Evolutionary conservation across 2,888 invertebrate species (phyloP).

Genomic region (Lissonota sp.): DNA sequence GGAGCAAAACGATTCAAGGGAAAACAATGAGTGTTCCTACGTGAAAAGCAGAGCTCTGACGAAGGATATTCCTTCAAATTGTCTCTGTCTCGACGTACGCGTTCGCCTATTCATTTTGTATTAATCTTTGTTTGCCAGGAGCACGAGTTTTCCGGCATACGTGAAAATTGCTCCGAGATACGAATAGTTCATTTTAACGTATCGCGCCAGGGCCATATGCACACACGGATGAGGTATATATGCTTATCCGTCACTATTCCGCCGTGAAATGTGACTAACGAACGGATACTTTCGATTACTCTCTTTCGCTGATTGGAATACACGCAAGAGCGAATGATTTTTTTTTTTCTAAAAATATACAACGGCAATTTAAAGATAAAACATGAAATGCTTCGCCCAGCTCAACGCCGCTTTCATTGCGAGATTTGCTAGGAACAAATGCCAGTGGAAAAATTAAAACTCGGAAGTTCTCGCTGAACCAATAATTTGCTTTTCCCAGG

Average conservation of each 20-base stretch:
- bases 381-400: no score
- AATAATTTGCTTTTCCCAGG: no score
- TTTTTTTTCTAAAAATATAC: no score
- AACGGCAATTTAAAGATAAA: no score
- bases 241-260: neutral
- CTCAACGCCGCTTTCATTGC: no score
- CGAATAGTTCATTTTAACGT: neutral
- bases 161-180: neutral
- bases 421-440: no score
- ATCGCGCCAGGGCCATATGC: neutral
- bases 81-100: neutral
- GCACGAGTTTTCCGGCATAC: neutral
- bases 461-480: no score
- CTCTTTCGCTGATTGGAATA: no score
- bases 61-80: constrained; percentile 45
- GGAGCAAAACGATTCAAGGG: constrained; percentile 30
- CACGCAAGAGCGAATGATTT: no score
- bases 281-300: neutral
- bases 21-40: constrained; percentile 47
- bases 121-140: constrained; percentile 51
- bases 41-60: constrained; percentile 25
- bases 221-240: neutral
- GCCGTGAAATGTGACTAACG: neutral
- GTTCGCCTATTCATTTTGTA: constrained; percentile 37
- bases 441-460: no score